A percentile compares a stretch with the other conserved stretches of the same genome.
Conservation (phyloP, 1,140 invertebrate species). For the Aethina tumida region DNA sequence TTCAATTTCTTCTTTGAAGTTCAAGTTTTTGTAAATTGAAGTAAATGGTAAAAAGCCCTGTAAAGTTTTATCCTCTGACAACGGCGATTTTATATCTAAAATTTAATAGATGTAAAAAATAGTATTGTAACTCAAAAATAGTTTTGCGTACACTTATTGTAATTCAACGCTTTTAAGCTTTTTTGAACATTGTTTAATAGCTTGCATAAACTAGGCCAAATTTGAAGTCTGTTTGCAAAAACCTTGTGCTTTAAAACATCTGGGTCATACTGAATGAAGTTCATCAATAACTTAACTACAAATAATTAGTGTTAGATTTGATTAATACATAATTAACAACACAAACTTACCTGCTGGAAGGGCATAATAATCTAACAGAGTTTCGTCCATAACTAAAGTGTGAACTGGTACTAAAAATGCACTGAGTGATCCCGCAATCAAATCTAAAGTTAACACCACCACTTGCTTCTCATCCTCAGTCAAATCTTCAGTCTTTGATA, state of each 20-base stretch:
- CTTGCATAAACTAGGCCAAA: slow-evolving; percentile 71
- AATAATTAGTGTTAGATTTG: slow-evolving; percentile 17
- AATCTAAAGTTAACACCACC: slow-evolving; percentile 48
- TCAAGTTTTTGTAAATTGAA: slow-evolving; percentile 44
- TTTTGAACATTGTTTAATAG: slow-evolving; percentile 57
- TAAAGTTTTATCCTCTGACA: slow-evolving; percentile 70
- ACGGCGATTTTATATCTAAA: slow-evolving; percentile 53
- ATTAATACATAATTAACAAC: neutral
- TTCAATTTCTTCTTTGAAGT: slow-evolving; percentile 35
- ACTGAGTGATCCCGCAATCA: slow-evolving; percentile 58
- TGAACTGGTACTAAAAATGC: slow-evolving; percentile 63
- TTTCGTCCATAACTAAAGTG: slow-evolving; percentile 47
- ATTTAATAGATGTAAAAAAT: slow-evolving; percentile 28
- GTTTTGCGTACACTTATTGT: slow-evolving; percentile 37
- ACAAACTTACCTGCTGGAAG: slow-evolving; percentile 52
- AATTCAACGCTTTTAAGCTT: slow-evolving; percentile 38
- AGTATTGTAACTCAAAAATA: slow-evolving; percentile 2
- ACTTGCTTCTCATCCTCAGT: slow-evolving; percentile 45
- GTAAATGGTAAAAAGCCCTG: slow-evolving; percentile 69
- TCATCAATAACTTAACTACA: slow-evolving; percentile 62
- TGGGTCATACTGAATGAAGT: slow-evolving; percentile 56
- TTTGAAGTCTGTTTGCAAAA: slow-evolving; percentile 56
- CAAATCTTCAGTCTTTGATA: slow-evolving; percentile 36
- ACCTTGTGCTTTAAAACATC: slow-evolving; percentile 45
- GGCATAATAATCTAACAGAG: slow-evolving; percentile 54